These are phyloP conservation scores for Redunca redunca DNA, from an alignment of 2,113 vertebrate species.

Conservation along the genomic window DNA sequence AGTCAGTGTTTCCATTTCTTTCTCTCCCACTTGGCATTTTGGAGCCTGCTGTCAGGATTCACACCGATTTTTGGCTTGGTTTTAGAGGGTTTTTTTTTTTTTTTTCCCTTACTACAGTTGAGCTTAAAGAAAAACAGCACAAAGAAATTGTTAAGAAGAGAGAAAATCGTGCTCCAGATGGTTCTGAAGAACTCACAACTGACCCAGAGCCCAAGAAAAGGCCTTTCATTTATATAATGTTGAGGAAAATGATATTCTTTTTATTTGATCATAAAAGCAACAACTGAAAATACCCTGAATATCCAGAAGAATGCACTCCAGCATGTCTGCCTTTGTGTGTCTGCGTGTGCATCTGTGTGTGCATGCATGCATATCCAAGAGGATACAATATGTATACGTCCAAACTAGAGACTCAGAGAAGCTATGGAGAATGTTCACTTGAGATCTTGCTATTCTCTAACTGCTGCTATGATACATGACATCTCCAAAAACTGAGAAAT, in stretches of 20 bases:
- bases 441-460: background rate
- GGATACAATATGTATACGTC: background rate
- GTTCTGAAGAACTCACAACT: conserved; percentile 48
- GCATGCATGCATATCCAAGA: background rate
- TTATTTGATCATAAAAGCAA: conserved; percentile 8
- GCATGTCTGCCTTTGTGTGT: accelerated
- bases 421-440: background rate
- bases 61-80: conserved; percentile 71
- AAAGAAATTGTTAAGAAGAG: conserved; percentile 63
- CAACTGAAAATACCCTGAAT: background rate
- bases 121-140: conserved; percentile 73
- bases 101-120: conserved; percentile 19
- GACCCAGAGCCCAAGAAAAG: conserved; percentile 48
- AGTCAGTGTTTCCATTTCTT: conserved; percentile 70
- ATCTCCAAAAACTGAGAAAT: background rate
- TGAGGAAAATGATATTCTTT: background rate
- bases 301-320: background rate
- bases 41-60: conserved; percentile 74
- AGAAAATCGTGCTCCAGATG: conserved; percentile 62
- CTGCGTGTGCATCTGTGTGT: accelerated
- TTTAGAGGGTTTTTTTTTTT: conserved; percentile 32
- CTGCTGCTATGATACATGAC: background rate
- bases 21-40: conserved; percentile 71
- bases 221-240: conserved; percentile 21
- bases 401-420: background rate